Evolutionary conservation across 64 coral and sea anemone species (phyloP).

Genomic region (Trachythela sp.): DNA sequence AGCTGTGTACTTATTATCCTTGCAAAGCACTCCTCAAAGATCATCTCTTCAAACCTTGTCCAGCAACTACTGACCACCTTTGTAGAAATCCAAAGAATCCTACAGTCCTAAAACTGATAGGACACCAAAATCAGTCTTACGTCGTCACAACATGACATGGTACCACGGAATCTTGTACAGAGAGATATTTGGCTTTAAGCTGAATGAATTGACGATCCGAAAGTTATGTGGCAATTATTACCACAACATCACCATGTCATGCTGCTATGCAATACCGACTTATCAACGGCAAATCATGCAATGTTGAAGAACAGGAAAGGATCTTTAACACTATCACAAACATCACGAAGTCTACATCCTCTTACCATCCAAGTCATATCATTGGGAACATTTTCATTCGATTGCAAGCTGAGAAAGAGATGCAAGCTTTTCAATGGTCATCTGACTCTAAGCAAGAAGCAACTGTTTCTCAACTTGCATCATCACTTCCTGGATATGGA

Average conservation of each 20-base stretch:
- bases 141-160: no score
- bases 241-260: constrained; percentile 46
- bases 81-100: no score
- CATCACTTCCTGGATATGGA: constrained; percentile 14
- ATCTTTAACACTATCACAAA: constrained; percentile 45
- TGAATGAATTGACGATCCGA: constrained; percentile 47
- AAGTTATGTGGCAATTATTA: neutral
- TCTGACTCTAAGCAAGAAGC: constrained; percentile 30
- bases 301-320: constrained; percentile 54
- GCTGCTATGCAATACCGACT: constrained; percentile 33
- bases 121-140: no score
- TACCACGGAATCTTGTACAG: no score
- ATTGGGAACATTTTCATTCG: constrained; percentile 48
- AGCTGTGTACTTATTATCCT: no score
- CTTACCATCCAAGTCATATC: neutral
- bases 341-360: constrained; percentile 52
- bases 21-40: no score
- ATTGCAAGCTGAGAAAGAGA: constrained; percentile 47
- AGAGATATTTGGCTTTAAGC: no score
- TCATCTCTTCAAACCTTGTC: no score
- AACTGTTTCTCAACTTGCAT: constrained; percentile 39
- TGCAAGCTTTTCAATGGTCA: no score
- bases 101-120: no score
- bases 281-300: constrained; percentile 34
- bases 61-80: no score